Percentiles rank a stretch among this genome's conserved stretches.
These are phyloP conservation scores for Octonoba sinensis DNA, from an alignment of 2,888 invertebrate genomes.

Conservation along the genomic window DNA sequence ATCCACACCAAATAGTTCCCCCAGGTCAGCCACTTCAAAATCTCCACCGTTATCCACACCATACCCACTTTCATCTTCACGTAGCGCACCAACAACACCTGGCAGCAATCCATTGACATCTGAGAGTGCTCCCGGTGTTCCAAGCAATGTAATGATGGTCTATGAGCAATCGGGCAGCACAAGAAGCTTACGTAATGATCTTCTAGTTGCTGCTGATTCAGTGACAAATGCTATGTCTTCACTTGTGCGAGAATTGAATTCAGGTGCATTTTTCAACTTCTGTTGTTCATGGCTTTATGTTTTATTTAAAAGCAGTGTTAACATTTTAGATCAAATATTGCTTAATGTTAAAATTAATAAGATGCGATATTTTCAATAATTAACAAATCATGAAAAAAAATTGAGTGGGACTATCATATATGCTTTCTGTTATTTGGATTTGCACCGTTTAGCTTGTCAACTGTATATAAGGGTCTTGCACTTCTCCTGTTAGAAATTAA, in stretches of 20 bases:
- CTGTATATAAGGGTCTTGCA: no score
- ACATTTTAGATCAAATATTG: not conserved
- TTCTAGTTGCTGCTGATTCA: conserved; percentile 95
- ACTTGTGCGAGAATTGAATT: conserved; percentile 94
- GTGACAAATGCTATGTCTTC: conserved; percentile 99
- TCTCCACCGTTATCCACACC: conserved; percentile 69
- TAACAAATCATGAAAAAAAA: no score
- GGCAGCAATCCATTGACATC: conserved; percentile 68
- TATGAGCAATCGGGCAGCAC: conserved; percentile 69
- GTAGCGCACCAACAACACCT: conserved; percentile 69
- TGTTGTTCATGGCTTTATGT: not conserved
- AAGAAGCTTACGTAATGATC: conserved; percentile 77
- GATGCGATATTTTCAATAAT: no score
- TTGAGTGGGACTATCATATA: no score
- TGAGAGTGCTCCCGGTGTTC: conserved; percentile 69
- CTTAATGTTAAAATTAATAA: no score
- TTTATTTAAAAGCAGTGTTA: not conserved
- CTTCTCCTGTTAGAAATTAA: no score
- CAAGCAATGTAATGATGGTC: conserved; percentile 74
- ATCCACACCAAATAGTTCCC: conserved; percentile 69
- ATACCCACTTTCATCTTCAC: conserved; percentile 67
- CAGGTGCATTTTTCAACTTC: conserved; percentile 71
- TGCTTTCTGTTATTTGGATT: no score
- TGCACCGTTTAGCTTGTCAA: no score
- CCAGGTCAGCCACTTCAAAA: conserved; percentile 73